Base-by-base conservation (phyloP, 2,113 vertebrate species). In the Leucoraja erinaceus region DNA sequence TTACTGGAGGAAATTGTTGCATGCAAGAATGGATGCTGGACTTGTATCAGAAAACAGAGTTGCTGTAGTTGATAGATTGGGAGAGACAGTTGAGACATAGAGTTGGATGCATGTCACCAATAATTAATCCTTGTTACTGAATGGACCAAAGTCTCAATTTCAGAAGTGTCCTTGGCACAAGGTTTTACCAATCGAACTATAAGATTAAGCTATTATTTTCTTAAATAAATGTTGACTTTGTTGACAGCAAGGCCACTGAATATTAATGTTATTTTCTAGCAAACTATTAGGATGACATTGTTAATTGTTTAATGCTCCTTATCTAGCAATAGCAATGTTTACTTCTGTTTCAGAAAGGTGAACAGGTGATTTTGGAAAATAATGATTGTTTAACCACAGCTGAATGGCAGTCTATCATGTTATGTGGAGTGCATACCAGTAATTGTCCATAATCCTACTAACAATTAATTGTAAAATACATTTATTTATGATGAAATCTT, bases 261-360 rank as follows among this genome's bases (percentile, higher is more conserved):
- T 14, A 11, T 33, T 10, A 33, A 4, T 77, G 14, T 75, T 75
- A 28, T 77, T 77, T 77, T 77, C n/a, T 16, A 77, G n/a, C 16
- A 28, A 4, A 31, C n/a, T 33, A 33, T 16, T 12, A 31, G 75
- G 10, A 16, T 77, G n/a, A 77, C 33, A 31, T 33, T 77, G 25
- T 75, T 25, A 14, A 33, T 77, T 77, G 14, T 59, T 25, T 59
- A 25, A 38, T 47, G 38, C 18, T 54, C 78, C 38, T 47, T 63
- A 54, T 93, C 5, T 93, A 92, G 61, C 95, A 93, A 47, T 93
- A 20, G 93, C 14, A 93, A 93, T 92, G 93, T 86, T 93, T 95
- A 76, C 95, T 94, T 96, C 81, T 95, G 78, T 96, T 96, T 77
- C 94, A 97, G 96, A 95, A 94, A 61, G 95, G 96, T 93, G 95